Evolutionary conservation across 2,797 vertebrate genomes (phyloP).

Genomic region (Microchirus variegatus): DNA sequence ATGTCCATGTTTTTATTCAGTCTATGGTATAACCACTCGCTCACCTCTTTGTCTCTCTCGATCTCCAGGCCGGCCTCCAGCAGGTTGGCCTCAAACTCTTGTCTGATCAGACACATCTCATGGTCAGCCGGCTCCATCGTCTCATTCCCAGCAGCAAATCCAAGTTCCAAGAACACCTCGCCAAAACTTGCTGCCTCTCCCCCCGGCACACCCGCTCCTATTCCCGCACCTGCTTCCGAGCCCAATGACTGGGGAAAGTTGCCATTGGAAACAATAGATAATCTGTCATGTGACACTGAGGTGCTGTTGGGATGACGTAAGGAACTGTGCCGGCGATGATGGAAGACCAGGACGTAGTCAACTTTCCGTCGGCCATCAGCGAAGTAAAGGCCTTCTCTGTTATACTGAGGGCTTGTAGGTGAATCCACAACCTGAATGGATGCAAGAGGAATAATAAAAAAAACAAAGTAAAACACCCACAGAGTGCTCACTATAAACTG

Average conservation of each 20-base stretch:
- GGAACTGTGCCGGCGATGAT: slow-evolving; percentile 82
- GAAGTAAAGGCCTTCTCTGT: slow-evolving; percentile 83
- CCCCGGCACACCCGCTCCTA: slow-evolving; percentile 29
- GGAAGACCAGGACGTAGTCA: slow-evolving; percentile 93
- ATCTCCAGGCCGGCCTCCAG: slow-evolving; percentile 92
- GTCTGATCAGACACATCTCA: slow-evolving; percentile 86
- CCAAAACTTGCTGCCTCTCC: slow-evolving; percentile 48
- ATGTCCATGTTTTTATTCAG: no score
- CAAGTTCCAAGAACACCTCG: slow-evolving; percentile 71
- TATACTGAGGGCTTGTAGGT: slow-evolving; percentile 46
- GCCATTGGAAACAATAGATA: slow-evolving; percentile 87
- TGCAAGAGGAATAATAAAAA: neutral
- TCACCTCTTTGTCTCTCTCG: slow-evolving; percentile 93
- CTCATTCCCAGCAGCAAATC: slow-evolving; percentile 69
- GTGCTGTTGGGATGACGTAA: slow-evolving; percentile 39
- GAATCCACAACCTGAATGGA: slow-evolving; percentile 81
- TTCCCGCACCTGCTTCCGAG: slow-evolving; percentile 42
- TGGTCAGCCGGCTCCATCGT: slow-evolving; percentile 84
- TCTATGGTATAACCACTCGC: slow-evolving; percentile 7
- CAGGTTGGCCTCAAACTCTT: slow-evolving; percentile 91
- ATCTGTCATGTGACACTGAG: slow-evolving; percentile 54
- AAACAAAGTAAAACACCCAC: neutral
- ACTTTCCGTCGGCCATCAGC: slow-evolving; percentile 90
- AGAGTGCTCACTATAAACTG: neutral
- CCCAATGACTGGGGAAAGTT: slow-evolving; percentile 71